phyloP scores from a whole-genome alignment of 2,888 invertebrate genomes.

The Cantharis rufa region DNA sequence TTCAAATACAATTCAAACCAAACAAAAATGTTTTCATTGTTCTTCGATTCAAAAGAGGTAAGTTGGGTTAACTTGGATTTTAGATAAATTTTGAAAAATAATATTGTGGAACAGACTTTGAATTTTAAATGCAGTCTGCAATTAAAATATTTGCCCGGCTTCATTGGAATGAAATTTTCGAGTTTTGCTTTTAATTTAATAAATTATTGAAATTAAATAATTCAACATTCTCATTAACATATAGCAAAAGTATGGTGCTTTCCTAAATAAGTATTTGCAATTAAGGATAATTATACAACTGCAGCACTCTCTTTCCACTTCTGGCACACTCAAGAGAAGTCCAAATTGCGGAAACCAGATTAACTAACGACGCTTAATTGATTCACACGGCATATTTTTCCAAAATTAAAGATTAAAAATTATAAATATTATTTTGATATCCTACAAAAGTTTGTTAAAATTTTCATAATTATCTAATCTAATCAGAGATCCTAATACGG shows the following conservation, averaged over 20 bases:
- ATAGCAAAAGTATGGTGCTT: constrained; percentile 13
- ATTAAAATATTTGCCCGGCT: neutral
- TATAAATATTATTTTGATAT: neutral
- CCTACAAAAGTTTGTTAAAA: no score
- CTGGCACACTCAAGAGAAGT: constrained; percentile 34
- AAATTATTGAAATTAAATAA: constrained; percentile 3
- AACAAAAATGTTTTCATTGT: neutral
- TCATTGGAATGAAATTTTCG: neutral
- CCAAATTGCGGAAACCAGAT: constrained; percentile 48
- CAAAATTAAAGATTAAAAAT: neutral
- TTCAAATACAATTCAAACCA: neutral
- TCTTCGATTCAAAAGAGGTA: neutral
- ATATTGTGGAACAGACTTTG: neutral
- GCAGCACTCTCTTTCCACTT: constrained; percentile 41
- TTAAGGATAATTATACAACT: constrained; percentile 53
- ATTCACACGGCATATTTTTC: constrained; percentile 10
- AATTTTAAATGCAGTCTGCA: neutral
- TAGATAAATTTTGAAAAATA: neutral
- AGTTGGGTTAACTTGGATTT: neutral
- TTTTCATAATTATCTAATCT: no score
- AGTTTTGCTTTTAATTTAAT: neutral
- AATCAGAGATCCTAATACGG: no score
- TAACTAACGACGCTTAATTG: constrained; percentile 54
- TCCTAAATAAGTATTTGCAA: constrained; percentile 47
- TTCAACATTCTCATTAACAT: constrained; percentile 20